A percentile compares a stretch with the other conserved stretches of the same genome.
phyloP scores from a whole-genome alignment of 2,888 invertebrate species.

The Sclerodermus sp. region DNA sequence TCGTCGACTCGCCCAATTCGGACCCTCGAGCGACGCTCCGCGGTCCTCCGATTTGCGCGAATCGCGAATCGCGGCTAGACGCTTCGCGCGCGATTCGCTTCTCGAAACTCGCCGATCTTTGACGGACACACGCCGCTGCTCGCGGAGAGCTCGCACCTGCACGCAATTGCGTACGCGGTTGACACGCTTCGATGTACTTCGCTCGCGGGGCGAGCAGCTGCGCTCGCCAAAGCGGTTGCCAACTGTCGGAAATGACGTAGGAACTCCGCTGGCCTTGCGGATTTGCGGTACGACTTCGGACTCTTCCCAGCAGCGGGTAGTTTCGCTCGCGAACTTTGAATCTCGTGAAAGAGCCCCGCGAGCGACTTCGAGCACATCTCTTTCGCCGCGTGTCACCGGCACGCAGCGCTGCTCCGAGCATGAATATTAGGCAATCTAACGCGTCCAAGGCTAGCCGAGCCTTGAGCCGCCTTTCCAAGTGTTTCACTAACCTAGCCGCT shows the following conservation, averaged over 20 bases:
- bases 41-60: no score
- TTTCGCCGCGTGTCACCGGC: conserved; percentile 27
- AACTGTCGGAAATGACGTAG: no score
- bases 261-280: no score
- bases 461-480: conserved; percentile 57
- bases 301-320: not conserved
- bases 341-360: not conserved
- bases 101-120: no score
- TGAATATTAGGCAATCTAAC: conserved; percentile 57
- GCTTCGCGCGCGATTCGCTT: no score
- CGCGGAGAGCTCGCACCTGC: conserved; percentile 15
- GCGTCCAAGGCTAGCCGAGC: conserved; percentile 56
- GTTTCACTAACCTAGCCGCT: conserved; percentile 44
- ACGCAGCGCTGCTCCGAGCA: conserved; percentile 36
- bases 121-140: no score
- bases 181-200: conserved; percentile 21
- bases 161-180: conserved; percentile 22
- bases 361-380: conserved; percentile 26
- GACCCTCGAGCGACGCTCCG: no score
- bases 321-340: not conserved
- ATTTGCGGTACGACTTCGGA: no score
- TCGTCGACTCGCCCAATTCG: no score
- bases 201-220: conserved; percentile 11
- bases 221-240: not conserved
- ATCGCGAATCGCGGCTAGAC: no score